A percentile compares a stretch with the other conserved stretches of the same genome.
phyloP scores from a whole-genome alignment of 2,888 invertebrate genomes.

The Drosophila basisetae region DNA sequence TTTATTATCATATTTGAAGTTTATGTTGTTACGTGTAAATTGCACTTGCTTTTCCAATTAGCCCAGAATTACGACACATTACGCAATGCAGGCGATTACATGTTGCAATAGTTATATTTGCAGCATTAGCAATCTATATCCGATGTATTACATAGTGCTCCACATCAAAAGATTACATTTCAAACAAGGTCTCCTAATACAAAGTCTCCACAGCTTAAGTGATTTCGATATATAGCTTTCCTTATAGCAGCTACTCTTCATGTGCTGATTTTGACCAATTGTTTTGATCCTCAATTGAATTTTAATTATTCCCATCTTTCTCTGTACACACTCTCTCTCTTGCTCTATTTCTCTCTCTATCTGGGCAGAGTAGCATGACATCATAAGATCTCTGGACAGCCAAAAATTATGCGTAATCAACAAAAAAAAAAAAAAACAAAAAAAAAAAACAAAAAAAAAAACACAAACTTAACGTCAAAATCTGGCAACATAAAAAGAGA shows the following conservation, averaged over 20 bases:
- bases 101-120: conserved; percentile 11
- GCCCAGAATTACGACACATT: conserved; percentile 30
- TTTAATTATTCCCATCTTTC: conserved; percentile 8
- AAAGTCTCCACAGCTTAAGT: not conserved
- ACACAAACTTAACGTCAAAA: conserved; percentile 53
- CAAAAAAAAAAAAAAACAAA: conserved; percentile 53
- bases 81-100: conserved; percentile 27
- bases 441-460: conserved; percentile 37
- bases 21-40: conserved; percentile 42
- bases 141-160: conserved; percentile 13
- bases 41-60: conserved; percentile 42
- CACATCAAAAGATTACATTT: conserved; percentile 14
- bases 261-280: not conserved
- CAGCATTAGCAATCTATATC: conserved; percentile 2
- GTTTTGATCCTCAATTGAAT: conserved; percentile 20
- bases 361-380: conserved; percentile 54
- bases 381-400: conserved; percentile 60
- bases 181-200: not conserved
- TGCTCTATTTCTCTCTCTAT: not conserved
- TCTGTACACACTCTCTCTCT: not conserved
- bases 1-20: conserved; percentile 60
- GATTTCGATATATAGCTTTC: not conserved
- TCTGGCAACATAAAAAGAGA: conserved; percentile 58
- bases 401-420: conserved; percentile 74
- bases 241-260: not conserved